phyloP scores from a whole-genome alignment of 1,140 invertebrate genomes.

The Drosophila carrolli region DNA sequence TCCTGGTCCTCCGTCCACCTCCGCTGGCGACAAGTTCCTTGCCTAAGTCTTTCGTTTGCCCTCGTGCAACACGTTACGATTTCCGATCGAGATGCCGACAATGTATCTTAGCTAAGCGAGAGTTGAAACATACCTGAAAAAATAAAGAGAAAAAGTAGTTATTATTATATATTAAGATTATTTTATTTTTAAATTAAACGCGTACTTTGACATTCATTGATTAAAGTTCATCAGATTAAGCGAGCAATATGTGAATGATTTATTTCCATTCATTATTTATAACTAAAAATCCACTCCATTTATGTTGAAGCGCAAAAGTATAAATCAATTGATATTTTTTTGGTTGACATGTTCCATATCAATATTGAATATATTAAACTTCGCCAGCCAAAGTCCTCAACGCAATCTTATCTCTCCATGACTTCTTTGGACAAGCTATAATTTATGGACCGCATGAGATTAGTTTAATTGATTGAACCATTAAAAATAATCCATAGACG shows the following conservation, averaged over 20 bases:
- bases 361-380: constrained; percentile 3
- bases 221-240: too few species aligned
- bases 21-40: constrained; percentile 59
- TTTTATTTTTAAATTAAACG: too few species aligned
- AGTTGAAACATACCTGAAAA: constrained; percentile 71
- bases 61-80: not conserved
- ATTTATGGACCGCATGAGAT: constrained; percentile 6
- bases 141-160: not conserved
- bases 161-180: too few species aligned
- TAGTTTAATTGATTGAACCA: constrained; percentile 7
- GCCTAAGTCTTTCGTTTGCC: constrained; percentile 79
- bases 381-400: not conserved
- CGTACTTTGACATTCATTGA: too few species aligned
- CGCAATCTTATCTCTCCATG: not conserved
- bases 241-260: too few species aligned
- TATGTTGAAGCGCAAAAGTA: not conserved
- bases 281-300: not conserved
- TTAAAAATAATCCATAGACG: constrained; percentile 2
- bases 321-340: constrained; percentile 1
- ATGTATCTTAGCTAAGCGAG: constrained; percentile 19
- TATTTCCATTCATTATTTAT: not conserved
- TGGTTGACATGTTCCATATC: constrained; percentile 2
- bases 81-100: constrained; percentile 4
- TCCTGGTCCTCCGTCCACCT: constrained; percentile 25
- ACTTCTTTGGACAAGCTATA: not conserved